A percentile compares a stretch with the other conserved stretches of the same genome.
Evolutionary conservation across 2,797 vertebrate species (phyloP).

Genomic region (Leuciscus waleckii): DNA sequence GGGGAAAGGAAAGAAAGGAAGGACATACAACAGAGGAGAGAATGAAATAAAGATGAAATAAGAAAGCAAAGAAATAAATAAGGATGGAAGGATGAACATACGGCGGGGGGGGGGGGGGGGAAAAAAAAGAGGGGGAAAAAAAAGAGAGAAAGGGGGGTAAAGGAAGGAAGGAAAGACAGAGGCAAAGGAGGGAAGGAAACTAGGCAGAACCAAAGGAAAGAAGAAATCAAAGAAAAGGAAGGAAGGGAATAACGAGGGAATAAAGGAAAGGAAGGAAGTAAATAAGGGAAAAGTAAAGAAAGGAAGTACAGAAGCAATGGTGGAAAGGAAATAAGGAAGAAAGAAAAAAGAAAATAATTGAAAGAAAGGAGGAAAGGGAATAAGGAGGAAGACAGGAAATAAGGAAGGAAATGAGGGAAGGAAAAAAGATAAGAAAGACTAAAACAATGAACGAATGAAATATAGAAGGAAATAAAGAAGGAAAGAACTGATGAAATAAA

Average conservation of each 20-base stretch:
- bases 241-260: background rate
- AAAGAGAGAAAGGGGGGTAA: too few relatives aligned
- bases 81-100: too few relatives aligned
- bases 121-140: too few relatives aligned
- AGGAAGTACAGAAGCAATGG: background rate
- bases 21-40: background rate
- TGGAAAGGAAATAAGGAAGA: background rate
- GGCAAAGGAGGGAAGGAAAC: background rate
- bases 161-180: too few relatives aligned
- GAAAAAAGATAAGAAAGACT: background rate
- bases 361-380: background rate
- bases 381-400: background rate
- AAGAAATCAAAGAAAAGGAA: background rate
- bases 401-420: background rate
- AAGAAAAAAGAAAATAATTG: background rate
- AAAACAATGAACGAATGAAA: background rate
- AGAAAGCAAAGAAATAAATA: background rate
- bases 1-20: background rate
- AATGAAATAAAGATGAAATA: background rate
- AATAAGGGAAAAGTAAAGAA: background rate
- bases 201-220: background rate
- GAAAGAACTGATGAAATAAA: constrained; percentile 16
- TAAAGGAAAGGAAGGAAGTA: background rate
- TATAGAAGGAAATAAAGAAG: background rate
- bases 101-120: too few relatives aligned